Conservation (phyloP, 2,888 invertebrate genomes). For the Drosophila suboccidentalis region DNA sequence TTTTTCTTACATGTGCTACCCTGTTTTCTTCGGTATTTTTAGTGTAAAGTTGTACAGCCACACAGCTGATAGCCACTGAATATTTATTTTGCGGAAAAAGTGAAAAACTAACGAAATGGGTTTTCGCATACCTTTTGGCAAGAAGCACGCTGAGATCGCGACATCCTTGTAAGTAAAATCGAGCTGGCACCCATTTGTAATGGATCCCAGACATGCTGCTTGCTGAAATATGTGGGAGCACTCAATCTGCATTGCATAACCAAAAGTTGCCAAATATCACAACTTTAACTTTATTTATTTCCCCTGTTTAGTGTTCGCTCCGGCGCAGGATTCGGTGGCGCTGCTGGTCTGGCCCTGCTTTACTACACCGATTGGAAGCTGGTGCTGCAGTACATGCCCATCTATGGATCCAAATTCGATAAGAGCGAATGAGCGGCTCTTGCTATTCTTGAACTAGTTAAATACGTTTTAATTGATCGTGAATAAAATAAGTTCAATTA, state of each 20-base stretch:
- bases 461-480: constrained; percentile 34
- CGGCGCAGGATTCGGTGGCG: constrained; percentile 88
- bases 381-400: constrained; percentile 90
- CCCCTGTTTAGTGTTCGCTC: constrained; percentile 87
- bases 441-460: constrained; percentile 28
- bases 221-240: background rate
- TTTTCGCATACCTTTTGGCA: constrained; percentile 86
- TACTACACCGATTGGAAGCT: constrained; percentile 94
- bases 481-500: constrained; percentile 27
- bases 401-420: constrained; percentile 91
- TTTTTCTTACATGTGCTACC: background rate
- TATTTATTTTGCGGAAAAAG: constrained; percentile 29
- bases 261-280: constrained; percentile 10
- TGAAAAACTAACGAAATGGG: constrained; percentile 62
- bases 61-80: constrained; percentile 10
- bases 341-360: constrained; percentile 88
- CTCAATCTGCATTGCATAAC: constrained; percentile 75
- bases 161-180: constrained; percentile 84
- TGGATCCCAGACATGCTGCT: background rate
- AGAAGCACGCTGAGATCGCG: constrained; percentile 88
- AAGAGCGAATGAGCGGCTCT: constrained; percentile 80
- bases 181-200: fast-evolving
- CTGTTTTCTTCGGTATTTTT: constrained; percentile 25
- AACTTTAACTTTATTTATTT: constrained; percentile 15
- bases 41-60: constrained; percentile 28